phyloP scores from a whole-genome alignment of 2,797 vertebrate species.

The Rousettus madagascariensis region DNA sequence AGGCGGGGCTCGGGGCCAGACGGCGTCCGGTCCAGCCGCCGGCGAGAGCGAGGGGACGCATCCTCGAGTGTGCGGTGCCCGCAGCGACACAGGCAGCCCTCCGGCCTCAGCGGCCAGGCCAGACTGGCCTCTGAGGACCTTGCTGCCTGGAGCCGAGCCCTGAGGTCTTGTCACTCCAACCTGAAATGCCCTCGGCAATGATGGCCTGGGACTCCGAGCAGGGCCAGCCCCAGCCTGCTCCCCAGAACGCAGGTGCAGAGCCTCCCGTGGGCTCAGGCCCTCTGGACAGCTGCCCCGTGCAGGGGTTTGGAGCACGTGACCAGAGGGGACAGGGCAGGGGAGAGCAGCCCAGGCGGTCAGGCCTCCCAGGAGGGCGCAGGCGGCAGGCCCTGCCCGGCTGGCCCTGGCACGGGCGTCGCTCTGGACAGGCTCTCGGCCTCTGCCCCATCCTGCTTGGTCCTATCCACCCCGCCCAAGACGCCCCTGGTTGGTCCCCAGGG shows the following conservation, averaged over 20 bases:
- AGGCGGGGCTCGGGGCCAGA: rapidly evolving
- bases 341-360: background rate
- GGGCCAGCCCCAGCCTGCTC: background rate
- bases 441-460: no score
- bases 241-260: no score
- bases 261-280: background rate
- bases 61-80: no score
- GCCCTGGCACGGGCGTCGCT: no score
- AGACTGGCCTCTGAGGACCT: background rate
- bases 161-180: background rate
- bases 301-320: no score
- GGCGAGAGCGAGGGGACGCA: no score
- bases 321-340: background rate
- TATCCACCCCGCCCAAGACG: no score
- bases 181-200: background rate
- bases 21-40: background rate
- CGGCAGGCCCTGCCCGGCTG: no score
- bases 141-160: rapidly evolving
- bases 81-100: background rate
- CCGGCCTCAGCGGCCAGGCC: background rate
- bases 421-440: no score
- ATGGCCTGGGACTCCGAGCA: background rate
- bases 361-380: no score
- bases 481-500: no score
- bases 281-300: no score